phyloP scores from a whole-genome alignment of 30 jellyfish, hydroid and myxozoan genomes.

The Rhopilema esculentum region DNA sequence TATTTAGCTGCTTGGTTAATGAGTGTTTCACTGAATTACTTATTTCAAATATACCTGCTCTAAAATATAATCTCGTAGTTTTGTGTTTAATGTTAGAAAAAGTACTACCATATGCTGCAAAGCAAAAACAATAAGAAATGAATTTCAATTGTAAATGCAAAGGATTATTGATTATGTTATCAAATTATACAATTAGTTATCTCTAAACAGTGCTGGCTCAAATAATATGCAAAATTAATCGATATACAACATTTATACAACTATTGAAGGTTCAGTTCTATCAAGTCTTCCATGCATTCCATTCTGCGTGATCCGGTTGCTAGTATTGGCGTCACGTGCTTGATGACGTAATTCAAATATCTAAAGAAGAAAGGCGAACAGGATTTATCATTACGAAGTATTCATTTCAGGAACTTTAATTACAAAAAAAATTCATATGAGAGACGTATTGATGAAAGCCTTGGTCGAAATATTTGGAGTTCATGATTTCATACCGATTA shows the following conservation, averaged over 20 bases:
- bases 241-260: slow-evolving; percentile 1
- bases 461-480: too few relatives aligned
- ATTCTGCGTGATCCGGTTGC: slow-evolving; percentile 15
- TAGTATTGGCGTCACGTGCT: slow-evolving; percentile 60
- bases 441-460: too few relatives aligned
- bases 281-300: slow-evolving; percentile 21
- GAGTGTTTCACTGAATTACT: too few relatives aligned
- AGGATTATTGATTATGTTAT: background rate
- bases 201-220: background rate
- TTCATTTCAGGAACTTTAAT: too few relatives aligned
- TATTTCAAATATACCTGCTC: background rate
- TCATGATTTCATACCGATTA: too few relatives aligned
- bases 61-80: background rate
- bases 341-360: slow-evolving; percentile 85
- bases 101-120: background rate
- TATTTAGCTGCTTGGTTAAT: too few relatives aligned
- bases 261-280: slow-evolving; percentile 18
- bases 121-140: background rate
- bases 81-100: background rate
- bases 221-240: background rate
- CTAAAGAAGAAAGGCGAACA: slow-evolving; percentile 40
- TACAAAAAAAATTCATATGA: too few relatives aligned
- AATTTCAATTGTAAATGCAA: background rate
- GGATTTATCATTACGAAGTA: too few relatives aligned
- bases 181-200: background rate